Evolutionary conservation across 2,888 invertebrate species (phyloP), one percentile per base, ranked within the genome.

Genomic region (Isoperla grammatica): DNA sequence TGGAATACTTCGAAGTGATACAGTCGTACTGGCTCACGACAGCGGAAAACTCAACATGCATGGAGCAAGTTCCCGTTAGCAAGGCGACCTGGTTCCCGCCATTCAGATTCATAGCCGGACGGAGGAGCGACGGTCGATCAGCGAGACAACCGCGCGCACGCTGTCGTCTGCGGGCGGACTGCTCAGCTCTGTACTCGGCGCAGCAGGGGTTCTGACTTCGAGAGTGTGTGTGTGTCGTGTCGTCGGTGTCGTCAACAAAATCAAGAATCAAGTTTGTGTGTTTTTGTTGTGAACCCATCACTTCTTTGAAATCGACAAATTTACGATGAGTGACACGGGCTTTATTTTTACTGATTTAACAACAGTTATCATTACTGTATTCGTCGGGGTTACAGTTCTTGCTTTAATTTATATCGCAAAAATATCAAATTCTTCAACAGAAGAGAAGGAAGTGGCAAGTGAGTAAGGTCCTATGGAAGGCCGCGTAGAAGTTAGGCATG

Each of bases 341-440:
- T 17, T 49, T 13, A 61, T 59, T 48, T 54, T 62, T 43, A 17
- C 59, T 20, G 65, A 64, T 37, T 55, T 59, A 29, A 53, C 64
- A 46, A 57, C 59, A 8, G 17, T 66, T 45, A 57, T 63, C 23
- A 49, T 66, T 49, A 63, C 66, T 43, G 22, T 66, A 17, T 63
- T 65, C 35, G 63, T 66, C 20, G 66, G 66, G 40, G 63, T 61
- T 9, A 61, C 65, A 39, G 64, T 61, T 15, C 53, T 66, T 19
- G 48, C 61, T 35, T 56, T 64, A 46, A 50, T 64, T 39, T 66
- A 66, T 56, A 63, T 66, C 48, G 59, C 62, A 40, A 66, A 59
- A 50, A 53, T 64, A 42, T 60, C 64, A 42, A 61, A 61, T 43
- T 56, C 60, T 39, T 59, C 61, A 39, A 60, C 57, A 46, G 59